These are phyloP conservation scores for Dasysyrphus albostriatus DNA, from an alignment of 2,888 invertebrate species.

Conservation along the genomic window DNA sequence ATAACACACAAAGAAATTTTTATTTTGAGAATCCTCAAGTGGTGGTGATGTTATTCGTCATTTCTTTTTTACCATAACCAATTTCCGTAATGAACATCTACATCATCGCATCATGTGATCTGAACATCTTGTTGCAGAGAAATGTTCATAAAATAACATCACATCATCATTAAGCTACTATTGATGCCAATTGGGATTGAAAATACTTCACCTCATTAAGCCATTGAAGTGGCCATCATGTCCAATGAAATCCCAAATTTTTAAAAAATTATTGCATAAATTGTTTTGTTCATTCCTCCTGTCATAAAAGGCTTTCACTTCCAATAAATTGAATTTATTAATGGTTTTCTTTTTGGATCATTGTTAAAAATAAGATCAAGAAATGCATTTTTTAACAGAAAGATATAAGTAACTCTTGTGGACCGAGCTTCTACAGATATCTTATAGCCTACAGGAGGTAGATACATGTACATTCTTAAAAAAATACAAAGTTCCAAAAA, in stretches of 20 bases:
- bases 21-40: background rate
- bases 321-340: background rate
- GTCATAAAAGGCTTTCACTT: background rate
- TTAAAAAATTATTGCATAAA: background rate
- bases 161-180: background rate
- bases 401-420: no score
- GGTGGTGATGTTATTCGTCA: background rate
- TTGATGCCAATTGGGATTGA: conserved; percentile 20
- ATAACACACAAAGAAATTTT: background rate
- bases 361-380: background rate
- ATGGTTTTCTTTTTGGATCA: background rate
- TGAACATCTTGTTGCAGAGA: background rate
- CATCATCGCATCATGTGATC: background rate
- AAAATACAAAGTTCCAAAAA: no score
- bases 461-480: no score
- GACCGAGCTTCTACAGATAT: no score
- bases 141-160: background rate
- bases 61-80: conserved; percentile 11
- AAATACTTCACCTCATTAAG: conserved; percentile 45
- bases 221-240: conserved; percentile 15
- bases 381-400: no score
- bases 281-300: background rate
- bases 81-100: background rate
- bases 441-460: no score
- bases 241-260: conserved; percentile 35